Evolutionary conservation across 2,113 vertebrate species (phyloP), one percentile per base, ranked within the genome.

Genomic region (Aythya baeri): DNA sequence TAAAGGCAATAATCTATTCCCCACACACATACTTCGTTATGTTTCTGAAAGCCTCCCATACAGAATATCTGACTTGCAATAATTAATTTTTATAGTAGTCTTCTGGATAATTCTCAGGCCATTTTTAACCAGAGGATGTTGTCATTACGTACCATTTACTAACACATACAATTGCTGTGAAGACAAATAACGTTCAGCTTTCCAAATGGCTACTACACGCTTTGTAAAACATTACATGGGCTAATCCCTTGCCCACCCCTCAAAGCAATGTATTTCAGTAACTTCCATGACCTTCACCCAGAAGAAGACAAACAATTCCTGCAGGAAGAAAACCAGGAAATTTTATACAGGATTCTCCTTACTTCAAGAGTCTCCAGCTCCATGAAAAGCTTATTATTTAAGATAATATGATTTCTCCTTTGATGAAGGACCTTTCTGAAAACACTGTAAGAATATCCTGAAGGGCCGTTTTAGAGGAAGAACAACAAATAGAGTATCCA

Each of bases 1-100:
- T 93, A 72, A 94, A 96, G 91, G 81, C 80, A 96, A 93, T 89
- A 94, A 96, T 80, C 91, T 81, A 74, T 94, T 96, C 83, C 73
- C 36, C 52, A 55, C 44, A 87, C n/a, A 78, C 27, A 84, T 29
- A 80, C 34, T 94, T 80, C 67, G 87, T 91, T 94, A 55, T 58
- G 44, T 43, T 90, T 88, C 13, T 52, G 88, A 96, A 92, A 65
- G 70, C 16, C 54, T 63, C 43, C 57, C 59, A 32, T 97, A 90
- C 88, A 67, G 74, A 91, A 90, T 87, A 94, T 49, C 59, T 83
- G 38, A 25, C 92, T 58, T 7, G 11, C 58, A 96, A 57, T 90
- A 93, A 96, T 94, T 95, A 89, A 79, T 88, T 95, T 92, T 83
- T 86, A 67, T 91, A 34, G 89, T 81, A 94, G 70, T 7, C 6